Base-by-base conservation (phyloP, 2,888 invertebrate genomes). In the Calameuta idolon region DNA sequence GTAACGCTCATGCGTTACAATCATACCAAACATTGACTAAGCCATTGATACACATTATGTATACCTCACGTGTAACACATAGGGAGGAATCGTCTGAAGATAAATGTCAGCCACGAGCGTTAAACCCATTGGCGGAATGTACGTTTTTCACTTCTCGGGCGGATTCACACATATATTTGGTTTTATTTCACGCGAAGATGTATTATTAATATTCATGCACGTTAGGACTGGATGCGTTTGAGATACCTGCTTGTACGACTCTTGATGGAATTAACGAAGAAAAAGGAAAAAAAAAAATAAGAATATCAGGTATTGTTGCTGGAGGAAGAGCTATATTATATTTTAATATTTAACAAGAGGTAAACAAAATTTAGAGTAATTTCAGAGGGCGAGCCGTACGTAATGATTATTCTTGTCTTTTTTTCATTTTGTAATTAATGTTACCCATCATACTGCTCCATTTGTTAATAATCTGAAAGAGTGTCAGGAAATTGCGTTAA, bases 401-500 rank as follows among this genome's bases (percentile, higher is more conserved):
- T 55, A 55, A 23, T 55, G 55, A 55, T 55, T 23, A 9, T 23
- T 40, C 4, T 40, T 40, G 1, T 40, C 5, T 23, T 55, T 55
- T 15, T 40, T 23, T 1, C 9, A 9, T 55, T 23, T 55, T 23
- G 23, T 23, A 55, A 23, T 55, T 23, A 55, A 15, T 23, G 23
- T 9, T 55, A 55, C 55, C 15, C 55, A 55, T 23, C 23, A 23
- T 55, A 55, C 55, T 55, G 23, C 9, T 55, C 55, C 55, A 23
- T 55, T 55, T 55, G 55, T 55, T 55, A 55, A 55, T 23, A 55
- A 55, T 15, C 35, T 55, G 23, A 55, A 55, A 23, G 37, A 37
- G 40, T 40, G 40, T 40, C 40, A 15, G 15, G 15, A 40, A 55
- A 55, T 55, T 23, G 55, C 69, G 77, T 74, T 40, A 69, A 79